A percentile compares a stretch with the other conserved stretches of the same genome.
Conservation (phyloP, 2,797 vertebrate genomes). For the Sebastes goodei region DNA sequence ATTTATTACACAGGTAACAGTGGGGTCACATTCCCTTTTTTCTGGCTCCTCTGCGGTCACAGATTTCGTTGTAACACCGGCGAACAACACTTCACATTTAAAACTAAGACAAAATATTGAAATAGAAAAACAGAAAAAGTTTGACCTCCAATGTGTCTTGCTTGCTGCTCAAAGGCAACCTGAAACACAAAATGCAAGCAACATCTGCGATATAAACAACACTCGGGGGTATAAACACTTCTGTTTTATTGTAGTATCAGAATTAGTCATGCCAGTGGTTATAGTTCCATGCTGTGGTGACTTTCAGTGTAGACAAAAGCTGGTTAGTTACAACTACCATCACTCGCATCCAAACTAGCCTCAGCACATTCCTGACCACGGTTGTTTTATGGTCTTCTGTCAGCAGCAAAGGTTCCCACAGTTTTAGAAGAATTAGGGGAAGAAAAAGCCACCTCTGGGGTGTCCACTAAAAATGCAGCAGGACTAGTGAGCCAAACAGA, state of each 20-base stretch:
- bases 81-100: not conserved
- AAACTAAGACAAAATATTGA: not conserved
- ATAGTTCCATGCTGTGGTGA: conserved; percentile 67
- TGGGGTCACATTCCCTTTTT: too few relatives aligned
- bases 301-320: conserved; percentile 71
- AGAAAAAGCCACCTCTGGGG: not conserved
- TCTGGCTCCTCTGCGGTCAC: not conserved
- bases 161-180: not conserved
- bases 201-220: conserved; percentile 1
- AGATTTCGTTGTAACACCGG: not conserved
- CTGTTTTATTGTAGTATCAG: conserved; percentile 76
- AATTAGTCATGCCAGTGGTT: conserved; percentile 78
- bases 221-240: conserved; percentile 64
- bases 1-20: too few relatives aligned
- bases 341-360: conserved; percentile 25
- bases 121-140: not conserved
- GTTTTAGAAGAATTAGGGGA: not conserved
- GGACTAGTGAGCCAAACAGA: conserved; percentile 20
- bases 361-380: conserved; percentile 30
- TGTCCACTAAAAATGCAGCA: conserved; percentile 34
- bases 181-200: not conserved
- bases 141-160: not conserved
- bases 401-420: conserved; percentile 50
- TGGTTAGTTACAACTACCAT: conserved; percentile 53
- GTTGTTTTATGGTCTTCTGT: conserved; percentile 5